These are phyloP conservation scores for Oncorhynchus gorbuscha DNA, from an alignment of 2,113 vertebrate species.

Conservation along the genomic window DNA sequence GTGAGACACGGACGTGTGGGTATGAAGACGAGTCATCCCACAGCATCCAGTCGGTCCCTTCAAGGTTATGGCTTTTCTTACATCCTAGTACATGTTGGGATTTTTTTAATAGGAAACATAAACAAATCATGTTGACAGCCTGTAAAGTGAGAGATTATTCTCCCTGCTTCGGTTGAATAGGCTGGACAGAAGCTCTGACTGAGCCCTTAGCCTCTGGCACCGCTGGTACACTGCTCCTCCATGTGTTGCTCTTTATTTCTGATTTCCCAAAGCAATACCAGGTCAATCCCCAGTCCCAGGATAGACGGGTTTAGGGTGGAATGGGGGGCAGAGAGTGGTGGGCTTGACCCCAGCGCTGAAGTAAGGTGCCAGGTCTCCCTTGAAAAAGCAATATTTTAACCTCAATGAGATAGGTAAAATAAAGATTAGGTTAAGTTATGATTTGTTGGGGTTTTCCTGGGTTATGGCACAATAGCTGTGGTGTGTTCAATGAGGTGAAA, in stretches of 20 bases:
- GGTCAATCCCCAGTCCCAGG: slow-evolving; percentile 9
- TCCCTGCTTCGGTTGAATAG: background rate
- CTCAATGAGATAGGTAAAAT: background rate
- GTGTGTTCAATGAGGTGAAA: too few relatives aligned
- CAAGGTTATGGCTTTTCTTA: too few relatives aligned
- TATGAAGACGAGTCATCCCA: too few relatives aligned
- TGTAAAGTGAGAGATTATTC: too few relatives aligned
- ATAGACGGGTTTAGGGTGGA: background rate
- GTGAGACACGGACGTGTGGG: too few relatives aligned
- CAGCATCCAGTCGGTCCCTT: too few relatives aligned
- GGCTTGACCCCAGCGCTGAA: background rate
- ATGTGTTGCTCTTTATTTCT: slow-evolving; percentile 27
- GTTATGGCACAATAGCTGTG: background rate
- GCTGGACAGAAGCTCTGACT: background rate
- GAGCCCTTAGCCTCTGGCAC: background rate
- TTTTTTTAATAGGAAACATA: too few relatives aligned
- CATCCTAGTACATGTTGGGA: too few relatives aligned
- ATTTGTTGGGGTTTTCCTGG: background rate
- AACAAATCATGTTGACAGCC: too few relatives aligned
- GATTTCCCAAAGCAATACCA: slow-evolving; percentile 34
- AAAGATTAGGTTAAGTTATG: background rate
- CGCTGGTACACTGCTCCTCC: background rate
- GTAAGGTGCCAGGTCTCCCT: too few relatives aligned
- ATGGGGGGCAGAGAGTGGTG: background rate
- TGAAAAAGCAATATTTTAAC: background rate